phyloP scores from a whole-genome alignment of 30 jellyfish, hydroid and myxozoan species.

The Pelagia noctiluca region DNA sequence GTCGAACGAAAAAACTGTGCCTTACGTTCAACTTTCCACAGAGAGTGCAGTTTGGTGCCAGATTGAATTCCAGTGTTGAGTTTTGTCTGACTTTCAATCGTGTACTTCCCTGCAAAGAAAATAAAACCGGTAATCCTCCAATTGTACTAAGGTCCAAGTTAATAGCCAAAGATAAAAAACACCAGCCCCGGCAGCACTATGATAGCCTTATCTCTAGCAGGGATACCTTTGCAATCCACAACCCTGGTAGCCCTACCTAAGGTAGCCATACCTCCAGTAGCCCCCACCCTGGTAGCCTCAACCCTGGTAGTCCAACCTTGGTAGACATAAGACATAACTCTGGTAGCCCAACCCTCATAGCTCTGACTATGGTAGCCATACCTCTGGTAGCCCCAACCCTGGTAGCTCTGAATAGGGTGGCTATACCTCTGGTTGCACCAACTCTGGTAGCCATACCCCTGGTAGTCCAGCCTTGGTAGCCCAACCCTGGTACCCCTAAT shows the following conservation, averaged over 20 bases:
- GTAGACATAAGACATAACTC: too few relatives aligned
- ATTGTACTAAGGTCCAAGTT: too few relatives aligned
- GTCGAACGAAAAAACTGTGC: too few relatives aligned
- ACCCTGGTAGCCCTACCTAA: not conserved
- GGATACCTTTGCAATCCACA: not conserved
- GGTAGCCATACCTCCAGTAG: not conserved
- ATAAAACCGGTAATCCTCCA: not conserved
- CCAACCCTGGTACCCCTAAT: too few relatives aligned
- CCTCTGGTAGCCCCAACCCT: not conserved
- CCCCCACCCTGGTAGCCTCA: not conserved
- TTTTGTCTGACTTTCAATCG: constrained; percentile 26
- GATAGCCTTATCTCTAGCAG: not conserved
- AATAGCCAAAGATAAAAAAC: not conserved
- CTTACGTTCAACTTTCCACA: constrained; percentile 47
- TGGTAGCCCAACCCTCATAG: not conserved
- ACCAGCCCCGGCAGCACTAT: not conserved
- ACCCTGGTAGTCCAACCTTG: too few relatives aligned
- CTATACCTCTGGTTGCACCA: too few relatives aligned
- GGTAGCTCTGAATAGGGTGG: too few relatives aligned
- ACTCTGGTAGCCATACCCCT: not conserved
- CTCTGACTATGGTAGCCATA: not conserved
- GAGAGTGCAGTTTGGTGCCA: constrained; percentile 57
- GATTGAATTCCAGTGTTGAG: constrained; percentile 12
- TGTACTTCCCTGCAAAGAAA: constrained; percentile 28
- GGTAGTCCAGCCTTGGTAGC: not conserved